phyloP scores from a whole-genome alignment of 2,797 vertebrate species.

The Amblyopsis hoosieri region DNA sequence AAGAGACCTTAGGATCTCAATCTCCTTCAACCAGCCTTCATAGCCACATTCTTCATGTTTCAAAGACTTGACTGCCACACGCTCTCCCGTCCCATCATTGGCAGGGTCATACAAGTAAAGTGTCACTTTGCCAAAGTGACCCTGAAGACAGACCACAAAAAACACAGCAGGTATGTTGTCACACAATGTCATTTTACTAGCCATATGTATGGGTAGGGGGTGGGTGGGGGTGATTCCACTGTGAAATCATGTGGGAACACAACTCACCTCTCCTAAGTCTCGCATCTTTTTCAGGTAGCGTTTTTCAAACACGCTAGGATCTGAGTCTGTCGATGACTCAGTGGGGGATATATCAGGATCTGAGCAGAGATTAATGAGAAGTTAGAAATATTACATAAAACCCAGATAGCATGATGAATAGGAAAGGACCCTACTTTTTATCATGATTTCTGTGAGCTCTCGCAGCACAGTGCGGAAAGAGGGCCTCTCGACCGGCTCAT shows the following conservation, averaged over 20 bases:
- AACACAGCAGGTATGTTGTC: not conserved
- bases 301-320: slow-evolving; percentile 88
- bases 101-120: slow-evolving; percentile 89
- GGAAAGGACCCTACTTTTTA: slow-evolving; percentile 77
- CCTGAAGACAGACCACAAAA: slow-evolving; percentile 68
- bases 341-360: slow-evolving; percentile 80
- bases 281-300: slow-evolving; percentile 89
- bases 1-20: slow-evolving; percentile 88
- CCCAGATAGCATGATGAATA: not conserved
- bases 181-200: not conserved
- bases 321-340: slow-evolving; percentile 61
- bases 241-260: too few relatives aligned
- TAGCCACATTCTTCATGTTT: slow-evolving; percentile 82
- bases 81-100: slow-evolving; percentile 90
- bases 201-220: not conserved
- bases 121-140: slow-evolving; percentile 93
- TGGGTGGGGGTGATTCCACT: not conserved
- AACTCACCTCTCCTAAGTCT: slow-evolving; percentile 87
- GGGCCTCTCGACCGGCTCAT: slow-evolving; percentile 81
- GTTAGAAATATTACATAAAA: not conserved
- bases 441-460: slow-evolving; percentile 87
- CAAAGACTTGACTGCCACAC: slow-evolving; percentile 90
- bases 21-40: slow-evolving; percentile 87
- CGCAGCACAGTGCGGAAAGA: slow-evolving; percentile 87
- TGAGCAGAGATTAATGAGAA: slow-evolving; percentile 46